A percentile compares a stretch with the other conserved stretches of the same genome.
These are phyloP conservation scores for Sternarchorhynchus goeldii DNA, from an alignment of 2,797 vertebrate species.

Conservation along the genomic window DNA sequence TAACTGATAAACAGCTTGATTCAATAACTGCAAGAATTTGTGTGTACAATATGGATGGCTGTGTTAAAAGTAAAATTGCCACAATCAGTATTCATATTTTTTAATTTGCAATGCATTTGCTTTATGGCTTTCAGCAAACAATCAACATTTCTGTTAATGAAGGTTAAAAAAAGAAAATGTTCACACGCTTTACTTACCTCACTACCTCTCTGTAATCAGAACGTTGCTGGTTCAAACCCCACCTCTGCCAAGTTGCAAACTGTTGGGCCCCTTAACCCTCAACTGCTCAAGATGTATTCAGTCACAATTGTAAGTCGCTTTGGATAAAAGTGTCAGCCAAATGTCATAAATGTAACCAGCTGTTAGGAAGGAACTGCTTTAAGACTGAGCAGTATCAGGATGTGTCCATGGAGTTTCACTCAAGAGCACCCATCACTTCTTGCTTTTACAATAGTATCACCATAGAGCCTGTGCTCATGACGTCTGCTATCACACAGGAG, in stretches of 20 bases:
- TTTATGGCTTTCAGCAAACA: background rate
- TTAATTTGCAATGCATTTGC: background rate
- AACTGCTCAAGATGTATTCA: too few species aligned
- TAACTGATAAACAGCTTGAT: background rate
- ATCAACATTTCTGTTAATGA: too few species aligned
- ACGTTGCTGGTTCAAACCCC: too few species aligned
- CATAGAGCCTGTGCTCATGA: slow-evolving; percentile 42
- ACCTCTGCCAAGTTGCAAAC: too few species aligned
- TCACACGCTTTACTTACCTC: too few species aligned
- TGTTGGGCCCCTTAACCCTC: too few species aligned
- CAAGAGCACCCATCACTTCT: slow-evolving; percentile 5
- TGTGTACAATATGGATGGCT: background rate
- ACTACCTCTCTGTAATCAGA: too few species aligned
- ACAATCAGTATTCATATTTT: background rate
- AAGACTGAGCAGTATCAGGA: slow-evolving; percentile 35
- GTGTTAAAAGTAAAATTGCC: background rate
- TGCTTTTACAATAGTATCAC: slow-evolving; percentile 23
- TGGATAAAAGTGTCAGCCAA: too few species aligned
- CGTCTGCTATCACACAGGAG: slow-evolving; percentile 23
- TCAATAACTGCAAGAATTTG: background rate
- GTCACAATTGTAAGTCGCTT: too few species aligned
- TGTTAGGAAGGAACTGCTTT: background rate
- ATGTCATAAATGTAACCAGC: too few species aligned
- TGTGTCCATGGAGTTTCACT: slow-evolving; percentile 29
- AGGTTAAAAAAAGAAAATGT: too few species aligned